Percentiles rank a stretch among this genome's conserved stretches.
These are phyloP conservation scores for Glareola pratincola DNA, from an alignment of 2,113 vertebrate species.

Conservation along the genomic window DNA sequence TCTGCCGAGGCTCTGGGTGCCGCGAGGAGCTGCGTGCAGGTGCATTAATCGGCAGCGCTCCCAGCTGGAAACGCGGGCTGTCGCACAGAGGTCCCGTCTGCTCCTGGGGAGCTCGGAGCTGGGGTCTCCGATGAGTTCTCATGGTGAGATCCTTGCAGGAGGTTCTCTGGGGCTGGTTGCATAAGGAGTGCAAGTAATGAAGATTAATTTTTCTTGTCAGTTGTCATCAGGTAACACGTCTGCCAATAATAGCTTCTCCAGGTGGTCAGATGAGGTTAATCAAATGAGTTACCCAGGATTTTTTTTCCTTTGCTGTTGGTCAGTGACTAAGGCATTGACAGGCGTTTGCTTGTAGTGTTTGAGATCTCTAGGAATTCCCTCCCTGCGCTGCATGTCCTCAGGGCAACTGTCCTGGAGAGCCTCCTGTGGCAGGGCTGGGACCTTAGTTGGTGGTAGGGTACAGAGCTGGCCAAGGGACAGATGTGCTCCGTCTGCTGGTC, in stretches of 20 bases:
- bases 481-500: not conserved
- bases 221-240: not conserved
- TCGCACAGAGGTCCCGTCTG: not conserved
- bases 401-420: not conserved
- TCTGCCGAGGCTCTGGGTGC: not conserved
- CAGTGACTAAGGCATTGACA: not conserved
- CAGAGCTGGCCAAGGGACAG: not conserved
- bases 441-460: not conserved
- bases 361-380: not conserved
- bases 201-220: not conserved
- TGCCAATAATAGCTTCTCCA: not conserved
- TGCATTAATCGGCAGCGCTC: not conserved
- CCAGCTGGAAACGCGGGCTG: not conserved
- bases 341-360: not conserved
- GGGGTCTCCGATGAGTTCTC: not conserved
- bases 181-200: not conserved
- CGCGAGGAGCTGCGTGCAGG: rapidly evolving
- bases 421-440: not conserved
- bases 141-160: not conserved
- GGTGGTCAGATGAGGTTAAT: not conserved
- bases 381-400: not conserved
- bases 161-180: not conserved
- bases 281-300: not conserved
- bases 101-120: rapidly evolving
- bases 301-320: not conserved